Evolutionary conservation across 1,140 invertebrate genomes (phyloP).

Genomic region (Habropoda laboriosa): DNA sequence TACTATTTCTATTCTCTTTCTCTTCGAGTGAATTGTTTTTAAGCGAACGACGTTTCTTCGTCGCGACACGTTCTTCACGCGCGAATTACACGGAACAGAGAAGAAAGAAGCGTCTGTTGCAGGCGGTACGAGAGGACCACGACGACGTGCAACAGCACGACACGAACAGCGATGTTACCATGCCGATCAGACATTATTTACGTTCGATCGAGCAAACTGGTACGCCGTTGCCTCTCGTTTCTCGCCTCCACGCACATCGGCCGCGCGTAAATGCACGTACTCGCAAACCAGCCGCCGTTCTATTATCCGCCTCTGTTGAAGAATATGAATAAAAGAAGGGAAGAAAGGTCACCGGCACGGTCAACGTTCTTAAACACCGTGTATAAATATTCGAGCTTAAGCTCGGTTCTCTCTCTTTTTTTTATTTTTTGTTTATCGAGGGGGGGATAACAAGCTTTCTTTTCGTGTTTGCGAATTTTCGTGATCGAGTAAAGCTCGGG

Average conservation of each 20-base stretch:
- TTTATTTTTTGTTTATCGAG: too few relatives aligned
- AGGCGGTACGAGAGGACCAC: background rate
- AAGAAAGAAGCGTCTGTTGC: constrained; percentile 13
- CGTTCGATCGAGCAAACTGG: constrained; percentile 63
- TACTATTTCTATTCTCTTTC: background rate
- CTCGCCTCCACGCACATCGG: constrained; percentile 56
- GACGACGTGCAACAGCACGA: constrained; percentile 1
- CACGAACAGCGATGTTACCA: constrained; percentile 32
- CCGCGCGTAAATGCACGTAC: constrained; percentile 52
- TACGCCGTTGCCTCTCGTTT: constrained; percentile 58
- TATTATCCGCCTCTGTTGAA: constrained; percentile 43
- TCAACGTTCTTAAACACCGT: constrained; percentile 59
- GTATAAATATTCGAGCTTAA: constrained; percentile 27
- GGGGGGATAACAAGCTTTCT: background rate
- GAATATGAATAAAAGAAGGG: constrained; percentile 54
- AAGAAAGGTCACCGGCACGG: constrained; percentile 40
- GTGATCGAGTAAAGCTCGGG: constrained; percentile 2
- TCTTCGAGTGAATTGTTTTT: background rate
- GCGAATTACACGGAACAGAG: constrained; percentile 38
- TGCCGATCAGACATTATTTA: constrained; percentile 61
- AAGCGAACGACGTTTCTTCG: background rate
- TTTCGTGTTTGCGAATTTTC: constrained; percentile 5
- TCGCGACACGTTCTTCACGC: constrained; percentile 37
- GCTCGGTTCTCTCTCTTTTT: background rate
- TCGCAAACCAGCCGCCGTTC: constrained; percentile 32